These are phyloP conservation scores for Nebria brevicollis DNA, from an alignment of 2,888 invertebrate genomes.

Conservation along the genomic window DNA sequence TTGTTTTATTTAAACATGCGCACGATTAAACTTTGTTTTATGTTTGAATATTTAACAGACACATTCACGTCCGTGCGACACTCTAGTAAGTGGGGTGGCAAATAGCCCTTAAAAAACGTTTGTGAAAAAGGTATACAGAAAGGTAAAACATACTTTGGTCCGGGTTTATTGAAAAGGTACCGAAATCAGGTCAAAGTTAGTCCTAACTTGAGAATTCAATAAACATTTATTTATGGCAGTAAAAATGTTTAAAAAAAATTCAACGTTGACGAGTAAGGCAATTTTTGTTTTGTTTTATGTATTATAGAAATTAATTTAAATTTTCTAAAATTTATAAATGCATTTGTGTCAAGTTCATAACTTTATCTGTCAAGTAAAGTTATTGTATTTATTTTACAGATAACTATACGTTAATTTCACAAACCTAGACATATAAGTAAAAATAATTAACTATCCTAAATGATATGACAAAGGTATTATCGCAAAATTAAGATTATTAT, in stretches of 20 bases:
- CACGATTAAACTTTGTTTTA: neutral
- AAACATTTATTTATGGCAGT: too few relatives aligned
- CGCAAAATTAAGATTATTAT: neutral
- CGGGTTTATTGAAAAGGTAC: too few relatives aligned
- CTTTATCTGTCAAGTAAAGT: neutral
- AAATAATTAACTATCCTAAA: neutral
- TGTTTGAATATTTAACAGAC: neutral
- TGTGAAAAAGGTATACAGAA: neutral
- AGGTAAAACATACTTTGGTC: too few relatives aligned
- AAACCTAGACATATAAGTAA: neutral
- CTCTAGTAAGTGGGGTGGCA: neutral
- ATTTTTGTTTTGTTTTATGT: too few relatives aligned
- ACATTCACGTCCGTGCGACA: neutral
- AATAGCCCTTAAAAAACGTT: neutral
- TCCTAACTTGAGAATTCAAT: too few relatives aligned
- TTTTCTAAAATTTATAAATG: neutral
- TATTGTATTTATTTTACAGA: neutral
- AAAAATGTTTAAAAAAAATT: too few relatives aligned
- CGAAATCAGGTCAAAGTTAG: too few relatives aligned
- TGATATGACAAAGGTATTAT: neutral
- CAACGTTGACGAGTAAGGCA: too few relatives aligned
- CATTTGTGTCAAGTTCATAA: neutral
- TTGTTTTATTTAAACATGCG: neutral
- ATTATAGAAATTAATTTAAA: too few relatives aligned
- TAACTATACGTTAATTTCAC: neutral